Conservation (phyloP, 2,888 invertebrate species). For the Cybosia mesomella region DNA sequence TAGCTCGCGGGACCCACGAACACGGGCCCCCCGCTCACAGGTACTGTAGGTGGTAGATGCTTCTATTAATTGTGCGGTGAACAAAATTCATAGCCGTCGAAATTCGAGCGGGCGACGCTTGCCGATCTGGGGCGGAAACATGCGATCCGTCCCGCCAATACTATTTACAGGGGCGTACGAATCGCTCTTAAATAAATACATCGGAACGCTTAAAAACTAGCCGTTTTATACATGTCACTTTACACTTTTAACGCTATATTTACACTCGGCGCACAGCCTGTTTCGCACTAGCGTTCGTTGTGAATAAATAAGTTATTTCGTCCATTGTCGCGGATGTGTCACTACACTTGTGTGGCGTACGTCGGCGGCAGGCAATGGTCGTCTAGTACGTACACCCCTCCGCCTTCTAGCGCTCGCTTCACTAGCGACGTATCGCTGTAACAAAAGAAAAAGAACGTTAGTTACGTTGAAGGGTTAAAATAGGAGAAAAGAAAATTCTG, state of each 20-base stretch:
- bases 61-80: slow-evolving; percentile 30
- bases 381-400: slow-evolving; percentile 91
- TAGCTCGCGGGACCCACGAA: neutral
- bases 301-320: slow-evolving; percentile 78
- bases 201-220: slow-evolving; percentile 82
- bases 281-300: slow-evolving; percentile 83
- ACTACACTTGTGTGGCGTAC: slow-evolving; percentile 93
- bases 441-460: slow-evolving; percentile 66
- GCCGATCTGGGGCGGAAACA: slow-evolving; percentile 72
- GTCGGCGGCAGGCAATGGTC: slow-evolving; percentile 92
- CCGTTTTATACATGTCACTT: slow-evolving; percentile 86
- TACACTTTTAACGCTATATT: slow-evolving; percentile 82
- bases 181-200: slow-evolving; percentile 84
- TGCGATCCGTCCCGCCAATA: slow-evolving; percentile 75
- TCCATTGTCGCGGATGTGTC: slow-evolving; percentile 67
- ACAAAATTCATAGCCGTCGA: slow-evolving; percentile 20
- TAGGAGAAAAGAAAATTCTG: neutral
- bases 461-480: slow-evolving; percentile 1
- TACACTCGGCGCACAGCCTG: slow-evolving; percentile 86
- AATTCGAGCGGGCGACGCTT: slow-evolving; percentile 63
- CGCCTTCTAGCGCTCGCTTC: slow-evolving; percentile 90
- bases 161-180: slow-evolving; percentile 82
- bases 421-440: slow-evolving; percentile 90
- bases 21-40: neutral
- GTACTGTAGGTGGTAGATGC: slow-evolving; percentile 1